Evolutionary conservation across 2,888 invertebrate species (phyloP).

Genomic region (Automeris io): DNA sequence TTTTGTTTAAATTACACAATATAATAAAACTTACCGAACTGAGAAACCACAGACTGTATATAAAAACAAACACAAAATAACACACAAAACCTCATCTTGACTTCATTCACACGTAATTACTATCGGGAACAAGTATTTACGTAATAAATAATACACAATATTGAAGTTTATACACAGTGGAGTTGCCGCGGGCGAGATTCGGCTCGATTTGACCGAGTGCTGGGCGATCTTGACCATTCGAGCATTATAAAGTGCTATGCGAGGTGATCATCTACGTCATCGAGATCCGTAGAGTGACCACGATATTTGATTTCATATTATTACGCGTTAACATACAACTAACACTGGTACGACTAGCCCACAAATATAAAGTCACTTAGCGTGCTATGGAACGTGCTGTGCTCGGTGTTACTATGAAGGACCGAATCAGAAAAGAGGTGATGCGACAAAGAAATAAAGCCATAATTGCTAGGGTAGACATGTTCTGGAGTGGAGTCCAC

Average conservation of each 20-base stretch:
- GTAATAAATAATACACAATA: slow-evolving; percentile 3
- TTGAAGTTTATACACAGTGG: background rate
- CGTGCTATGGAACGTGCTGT: too few relatives aligned
- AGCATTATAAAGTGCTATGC: slow-evolving; percentile 18
- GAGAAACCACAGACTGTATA: slow-evolving; percentile 37
- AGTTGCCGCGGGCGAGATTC: background rate
- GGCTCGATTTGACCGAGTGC: slow-evolving; percentile 10
- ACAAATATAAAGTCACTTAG: too few relatives aligned
- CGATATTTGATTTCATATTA: background rate
- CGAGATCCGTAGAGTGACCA: background rate
- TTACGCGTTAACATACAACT: too few relatives aligned
- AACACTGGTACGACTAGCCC: too few relatives aligned
- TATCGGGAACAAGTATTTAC: background rate
- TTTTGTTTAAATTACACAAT: too few relatives aligned
- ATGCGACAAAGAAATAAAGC: too few relatives aligned
- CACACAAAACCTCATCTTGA: slow-evolving; percentile 16
- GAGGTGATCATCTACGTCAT: slow-evolving; percentile 14
- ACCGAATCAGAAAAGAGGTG: too few relatives aligned
- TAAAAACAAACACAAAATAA: slow-evolving; percentile 39
- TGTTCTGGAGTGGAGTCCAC: too few relatives aligned
- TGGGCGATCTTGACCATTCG: slow-evolving; percentile 13
- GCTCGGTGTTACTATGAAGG: too few relatives aligned
- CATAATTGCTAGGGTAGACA: too few relatives aligned
- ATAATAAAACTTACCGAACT: slow-evolving; percentile 51
- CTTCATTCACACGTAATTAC: background rate